Evolutionary conservation across 2,113 vertebrate genomes (phyloP).

Genomic region (Hemibagrus wyckioides): DNA sequence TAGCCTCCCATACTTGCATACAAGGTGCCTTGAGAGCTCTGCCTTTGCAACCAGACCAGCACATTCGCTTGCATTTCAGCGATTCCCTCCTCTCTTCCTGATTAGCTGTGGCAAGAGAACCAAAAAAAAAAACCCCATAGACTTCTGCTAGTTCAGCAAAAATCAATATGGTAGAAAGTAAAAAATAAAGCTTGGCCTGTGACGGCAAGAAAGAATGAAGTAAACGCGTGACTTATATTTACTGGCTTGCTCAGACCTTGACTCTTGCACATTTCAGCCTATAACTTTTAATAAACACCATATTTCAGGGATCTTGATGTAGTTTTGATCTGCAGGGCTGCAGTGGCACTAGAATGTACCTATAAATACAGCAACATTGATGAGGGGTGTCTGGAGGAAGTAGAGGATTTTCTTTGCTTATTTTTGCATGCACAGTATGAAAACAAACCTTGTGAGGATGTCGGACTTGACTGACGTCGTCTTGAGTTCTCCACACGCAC

Average conservation of each 20-base stretch:
- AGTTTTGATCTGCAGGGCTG: background rate
- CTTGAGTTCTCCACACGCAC: constrained; percentile 63
- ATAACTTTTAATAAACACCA: background rate
- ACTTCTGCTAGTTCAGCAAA: constrained; percentile 19
- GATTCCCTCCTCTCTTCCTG: background rate
- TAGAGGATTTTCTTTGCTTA: background rate
- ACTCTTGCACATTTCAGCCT: background rate
- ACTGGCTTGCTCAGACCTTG: background rate
- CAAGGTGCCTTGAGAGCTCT: background rate
- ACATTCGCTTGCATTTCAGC: constrained; percentile 17
- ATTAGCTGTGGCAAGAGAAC: background rate
- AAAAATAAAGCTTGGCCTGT: background rate
- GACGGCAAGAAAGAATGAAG: background rate
- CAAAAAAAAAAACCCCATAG: constrained; percentile 5
- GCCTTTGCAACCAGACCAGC: background rate
- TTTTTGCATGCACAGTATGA: background rate
- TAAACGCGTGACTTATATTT: background rate
- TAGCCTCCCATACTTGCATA: background rate
- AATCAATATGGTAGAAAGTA: background rate
- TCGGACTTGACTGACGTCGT: constrained; percentile 10
- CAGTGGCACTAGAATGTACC: background rate
- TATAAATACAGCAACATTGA: background rate
- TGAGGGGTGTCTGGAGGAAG: background rate
- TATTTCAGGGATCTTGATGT: background rate
- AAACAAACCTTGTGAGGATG: background rate